Evolutionary conservation across 2,113 vertebrate species (phyloP).

Genomic region (Centrocercus urophasianus): DNA sequence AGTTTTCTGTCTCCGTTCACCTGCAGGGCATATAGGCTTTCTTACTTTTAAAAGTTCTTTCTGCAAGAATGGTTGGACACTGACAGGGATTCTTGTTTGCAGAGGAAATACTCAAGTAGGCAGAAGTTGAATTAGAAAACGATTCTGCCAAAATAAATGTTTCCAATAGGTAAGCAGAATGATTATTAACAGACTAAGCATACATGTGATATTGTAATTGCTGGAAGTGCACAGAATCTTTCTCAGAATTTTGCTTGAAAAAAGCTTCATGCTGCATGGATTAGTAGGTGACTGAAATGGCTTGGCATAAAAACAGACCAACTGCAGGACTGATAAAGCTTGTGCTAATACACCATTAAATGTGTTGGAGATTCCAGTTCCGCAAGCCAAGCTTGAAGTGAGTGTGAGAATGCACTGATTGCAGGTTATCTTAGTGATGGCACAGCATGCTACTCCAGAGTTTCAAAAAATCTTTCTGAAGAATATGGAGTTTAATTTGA

Average conservation of each 20-base stretch:
- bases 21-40: background rate
- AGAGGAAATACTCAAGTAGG: background rate
- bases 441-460: background rate
- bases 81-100: background rate
- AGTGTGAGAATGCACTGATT: background rate
- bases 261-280: background rate
- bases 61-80: background rate
- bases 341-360: slow-evolving; percentile 18
- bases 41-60: background rate
- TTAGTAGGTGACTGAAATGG: slow-evolving; percentile 34
- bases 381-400: background rate
- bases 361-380: slow-evolving; percentile 28
- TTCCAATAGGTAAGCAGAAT: background rate
- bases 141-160: slow-evolving; percentile 1
- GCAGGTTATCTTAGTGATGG: background rate
- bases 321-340: slow-evolving; percentile 17
- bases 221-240: background rate
- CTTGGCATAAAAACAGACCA: slow-evolving; percentile 2
- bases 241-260: background rate
- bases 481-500: background rate
- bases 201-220: background rate
- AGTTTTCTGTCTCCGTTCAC: background rate
- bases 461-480: background rate
- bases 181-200: background rate
- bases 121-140: background rate